phyloP scores from a whole-genome alignment of 2,797 vertebrate genomes.

The Arrhamphus sclerolepis region DNA sequence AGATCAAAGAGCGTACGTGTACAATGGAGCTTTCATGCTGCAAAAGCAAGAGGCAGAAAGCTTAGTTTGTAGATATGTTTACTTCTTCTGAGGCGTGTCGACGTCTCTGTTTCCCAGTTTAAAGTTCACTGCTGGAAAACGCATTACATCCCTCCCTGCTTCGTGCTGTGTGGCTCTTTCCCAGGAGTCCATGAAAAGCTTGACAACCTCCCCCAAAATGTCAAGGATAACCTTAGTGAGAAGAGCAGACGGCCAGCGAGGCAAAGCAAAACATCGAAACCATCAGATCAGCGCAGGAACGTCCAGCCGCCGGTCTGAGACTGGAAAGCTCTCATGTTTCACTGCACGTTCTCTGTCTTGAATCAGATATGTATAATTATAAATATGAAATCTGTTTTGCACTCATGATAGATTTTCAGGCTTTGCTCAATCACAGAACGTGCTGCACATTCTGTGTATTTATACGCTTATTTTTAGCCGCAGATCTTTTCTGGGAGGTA shows the following conservation, averaged over 20 bases:
- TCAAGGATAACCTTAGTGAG: slow-evolving; percentile 61
- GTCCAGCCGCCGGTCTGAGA: slow-evolving; percentile 21
- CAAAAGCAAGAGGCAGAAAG: too few species aligned
- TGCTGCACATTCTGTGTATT: not conserved
- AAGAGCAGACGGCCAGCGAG: slow-evolving; percentile 35
- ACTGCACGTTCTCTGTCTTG: too few species aligned
- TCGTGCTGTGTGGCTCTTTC: slow-evolving; percentile 47
- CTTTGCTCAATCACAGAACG: slow-evolving; percentile 4
- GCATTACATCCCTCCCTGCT: slow-evolving; percentile 49
- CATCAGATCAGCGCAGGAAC: slow-evolving; percentile 1
- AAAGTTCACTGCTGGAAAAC: slow-evolving; percentile 61
- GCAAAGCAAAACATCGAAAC: not conserved
- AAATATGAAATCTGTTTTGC: too few species aligned
- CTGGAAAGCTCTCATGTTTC: too few species aligned
- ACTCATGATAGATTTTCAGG: not conserved
- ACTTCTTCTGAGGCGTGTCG: slow-evolving; percentile 22
- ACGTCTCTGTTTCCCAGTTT: slow-evolving; percentile 56
- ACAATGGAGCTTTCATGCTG: too few species aligned
- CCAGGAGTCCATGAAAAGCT: slow-evolving; percentile 59
- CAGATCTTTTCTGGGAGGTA: not conserved
- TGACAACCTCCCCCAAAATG: slow-evolving; percentile 57
- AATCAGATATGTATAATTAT: too few species aligned
- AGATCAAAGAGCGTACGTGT: not conserved
- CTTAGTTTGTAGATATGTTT: slow-evolving; percentile 9
- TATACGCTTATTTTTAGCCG: not conserved